A percentile compares a stretch with the other conserved stretches of the same genome.
Conservation (phyloP, 2,888 invertebrate species). For the Caenorhabditis sp. region DNA sequence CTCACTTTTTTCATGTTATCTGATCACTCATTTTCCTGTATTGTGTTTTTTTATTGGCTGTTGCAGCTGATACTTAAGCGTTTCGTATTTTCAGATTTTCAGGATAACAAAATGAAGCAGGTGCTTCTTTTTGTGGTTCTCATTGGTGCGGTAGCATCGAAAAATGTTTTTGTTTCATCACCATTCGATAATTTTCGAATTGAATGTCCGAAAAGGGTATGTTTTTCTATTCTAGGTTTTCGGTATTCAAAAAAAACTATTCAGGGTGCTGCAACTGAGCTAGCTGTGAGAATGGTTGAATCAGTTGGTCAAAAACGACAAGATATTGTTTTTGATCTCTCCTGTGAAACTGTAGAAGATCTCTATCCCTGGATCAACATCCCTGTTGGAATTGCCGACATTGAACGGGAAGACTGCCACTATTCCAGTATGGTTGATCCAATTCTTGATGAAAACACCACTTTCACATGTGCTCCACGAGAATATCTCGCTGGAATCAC, state of each 20-base stretch:
- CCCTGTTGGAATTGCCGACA: constrained; percentile 61
- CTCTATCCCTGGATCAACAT: constrained; percentile 68
- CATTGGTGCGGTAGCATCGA: constrained; percentile 17
- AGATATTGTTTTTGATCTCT: constrained; percentile 67
- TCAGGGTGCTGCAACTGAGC: constrained; percentile 50
- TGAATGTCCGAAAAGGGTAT: constrained; percentile 67
- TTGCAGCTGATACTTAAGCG: neutral
- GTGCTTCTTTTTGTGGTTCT: constrained; percentile 27
- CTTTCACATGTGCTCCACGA: constrained; percentile 54
- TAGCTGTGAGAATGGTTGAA: constrained; percentile 67
- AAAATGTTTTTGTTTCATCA: constrained; percentile 63
- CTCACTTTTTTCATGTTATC: neutral
- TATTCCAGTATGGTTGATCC: constrained; percentile 67
- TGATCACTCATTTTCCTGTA: constrained; percentile 2
- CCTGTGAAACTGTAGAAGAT: constrained; percentile 63
- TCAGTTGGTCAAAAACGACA: constrained; percentile 68
- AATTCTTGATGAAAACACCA: constrained; percentile 58
- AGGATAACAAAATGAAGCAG: constrained; percentile 21
- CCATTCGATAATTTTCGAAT: constrained; percentile 70
- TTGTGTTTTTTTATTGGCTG: constrained; percentile 2
- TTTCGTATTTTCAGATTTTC: neutral
- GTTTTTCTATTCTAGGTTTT: too few species aligned
- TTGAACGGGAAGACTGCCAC: constrained; percentile 68
- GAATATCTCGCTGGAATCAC: constrained; percentile 70
- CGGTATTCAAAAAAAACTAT: too few species aligned